Evolutionary conservation across 2,888 invertebrate genomes (phyloP).

Genomic region (Isoperla grammatica): DNA sequence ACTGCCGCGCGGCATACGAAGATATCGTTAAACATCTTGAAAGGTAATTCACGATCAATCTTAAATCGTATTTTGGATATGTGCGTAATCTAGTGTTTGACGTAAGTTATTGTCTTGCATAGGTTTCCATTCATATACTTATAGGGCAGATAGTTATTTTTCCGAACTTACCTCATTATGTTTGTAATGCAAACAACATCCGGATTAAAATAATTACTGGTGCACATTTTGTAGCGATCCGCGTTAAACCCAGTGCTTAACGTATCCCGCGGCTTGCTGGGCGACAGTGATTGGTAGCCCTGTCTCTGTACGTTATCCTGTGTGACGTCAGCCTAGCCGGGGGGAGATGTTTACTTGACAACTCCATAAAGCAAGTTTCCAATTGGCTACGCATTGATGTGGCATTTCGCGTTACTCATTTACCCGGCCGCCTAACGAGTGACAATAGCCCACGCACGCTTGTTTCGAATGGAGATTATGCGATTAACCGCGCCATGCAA

Average conservation of each 20-base stretch:
- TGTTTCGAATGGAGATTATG: neutral
- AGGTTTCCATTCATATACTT: no score
- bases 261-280: neutral
- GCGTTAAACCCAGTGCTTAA: neutral
- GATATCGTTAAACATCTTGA: constrained; percentile 93
- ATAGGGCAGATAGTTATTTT: no score
- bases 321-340: constrained; percentile 13
- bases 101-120: no score
- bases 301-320: constrained; percentile 21
- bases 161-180: no score
- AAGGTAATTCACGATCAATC: constrained; percentile 54
- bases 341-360: constrained; percentile 22
- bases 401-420: constrained; percentile 30
- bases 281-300: constrained; percentile 29
- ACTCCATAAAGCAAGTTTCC: constrained; percentile 30
- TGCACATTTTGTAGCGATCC: constrained; percentile 1
- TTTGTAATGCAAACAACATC: neutral
- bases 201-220: constrained; percentile 13
- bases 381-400: constrained; percentile 26
- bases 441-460: neutral
- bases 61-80: no score
- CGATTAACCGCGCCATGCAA: neutral
- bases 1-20: constrained; percentile 90
- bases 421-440: constrained; percentile 1
- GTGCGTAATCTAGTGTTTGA: no score